These are phyloP conservation scores for Nasonia vitripennis DNA, from an alignment of 1,140 invertebrate species.

Conservation along the genomic window DNA sequence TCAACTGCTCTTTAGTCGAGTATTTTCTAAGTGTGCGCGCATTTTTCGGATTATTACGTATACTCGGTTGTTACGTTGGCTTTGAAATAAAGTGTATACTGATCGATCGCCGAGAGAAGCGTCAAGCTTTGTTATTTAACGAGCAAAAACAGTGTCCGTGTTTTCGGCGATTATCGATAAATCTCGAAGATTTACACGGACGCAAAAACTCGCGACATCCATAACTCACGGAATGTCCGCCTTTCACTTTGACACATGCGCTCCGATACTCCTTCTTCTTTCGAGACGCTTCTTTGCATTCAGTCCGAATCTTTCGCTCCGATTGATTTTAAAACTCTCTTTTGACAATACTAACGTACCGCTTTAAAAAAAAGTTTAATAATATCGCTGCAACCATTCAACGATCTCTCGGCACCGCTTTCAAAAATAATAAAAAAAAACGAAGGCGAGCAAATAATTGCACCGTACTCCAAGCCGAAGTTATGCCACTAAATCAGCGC, in stretches of 20 bases:
- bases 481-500: background rate
- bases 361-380: too few species aligned
- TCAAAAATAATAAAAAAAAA: background rate
- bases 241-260: background rate
- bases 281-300: background rate
- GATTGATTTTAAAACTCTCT: background rate
- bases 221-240: conserved; percentile 9
- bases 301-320: background rate
- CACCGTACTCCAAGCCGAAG: background rate
- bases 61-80: too few species aligned
- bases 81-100: too few species aligned
- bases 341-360: background rate
- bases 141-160: background rate
- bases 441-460: background rate
- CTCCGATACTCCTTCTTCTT: background rate
- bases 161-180: background rate
- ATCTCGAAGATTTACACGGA: background rate
- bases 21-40: too few species aligned
- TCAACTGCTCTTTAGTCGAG: background rate
- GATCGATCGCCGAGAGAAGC: too few species aligned
- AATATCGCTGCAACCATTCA: too few species aligned
- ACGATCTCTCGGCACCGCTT: background rate
- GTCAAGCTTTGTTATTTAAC: background rate
- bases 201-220: background rate
- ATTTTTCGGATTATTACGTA: too few species aligned